Evolutionary conservation across 2,888 invertebrate genomes (phyloP), one percentile per base, ranked within the genome.

Genomic region (Lobophora halterata): DNA sequence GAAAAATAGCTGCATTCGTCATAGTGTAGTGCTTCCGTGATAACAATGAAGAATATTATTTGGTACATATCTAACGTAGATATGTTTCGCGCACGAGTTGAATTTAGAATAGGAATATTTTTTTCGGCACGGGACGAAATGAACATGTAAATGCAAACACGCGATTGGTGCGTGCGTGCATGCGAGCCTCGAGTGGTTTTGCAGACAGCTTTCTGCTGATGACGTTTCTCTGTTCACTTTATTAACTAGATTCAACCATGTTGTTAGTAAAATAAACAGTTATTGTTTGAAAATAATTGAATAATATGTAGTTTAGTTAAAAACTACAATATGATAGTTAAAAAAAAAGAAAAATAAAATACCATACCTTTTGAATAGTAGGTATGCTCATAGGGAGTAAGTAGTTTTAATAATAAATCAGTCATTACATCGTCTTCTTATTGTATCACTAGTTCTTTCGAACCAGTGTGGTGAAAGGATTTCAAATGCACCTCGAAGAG

Each of bases 1-100:
- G 73, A 75, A 74, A 79, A 77, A 80, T 79, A 72, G 71, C 67
- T 73, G 75, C 77, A 77, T 78, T 71, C 71, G 69, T 78, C 76
- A 77, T 76, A 70, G 68, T 59, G 61, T 61, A 67, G 55, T 57
- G 65, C 55, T 68, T 63, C 67, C 64, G 60, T 66, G 79, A 75
- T 79, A 78, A 65, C 62, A 60, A 56, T 65, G 57, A 62, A 55
- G 61, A 64, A 61, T 63, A 66, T 57, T 58, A 54, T 60, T 57
- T 51, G 53, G 52, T 54, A 43, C 50, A 41, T 49, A 53, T 49
- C 56, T 52, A 57, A 50, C 51, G 46, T 52, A 56, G 51, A 46
- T 42, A 16, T 32, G 21, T 33, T 38, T 36, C 21, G 16, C 37
- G 36, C 41, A 43, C 33, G 43, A 30, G 33, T 37, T 43, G 37